phyloP scores from a whole-genome alignment of 2,888 invertebrate genomes.

The Isoperla grammatica region DNA sequence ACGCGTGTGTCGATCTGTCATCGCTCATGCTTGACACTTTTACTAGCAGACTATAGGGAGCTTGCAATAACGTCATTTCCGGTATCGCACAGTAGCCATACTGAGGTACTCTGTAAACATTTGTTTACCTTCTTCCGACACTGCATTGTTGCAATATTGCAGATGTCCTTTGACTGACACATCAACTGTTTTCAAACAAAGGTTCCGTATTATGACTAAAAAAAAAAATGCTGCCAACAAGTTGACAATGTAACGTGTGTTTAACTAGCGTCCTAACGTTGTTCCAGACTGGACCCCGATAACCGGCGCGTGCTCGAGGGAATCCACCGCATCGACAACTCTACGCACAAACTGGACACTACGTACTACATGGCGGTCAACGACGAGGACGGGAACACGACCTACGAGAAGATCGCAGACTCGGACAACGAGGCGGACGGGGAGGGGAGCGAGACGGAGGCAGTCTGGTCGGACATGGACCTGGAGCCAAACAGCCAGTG shows the following conservation, averaged over 20 bases:
- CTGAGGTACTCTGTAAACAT: no score
- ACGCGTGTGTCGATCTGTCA: no score
- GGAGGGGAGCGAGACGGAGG: constrained; percentile 52
- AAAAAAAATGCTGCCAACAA: neutral
- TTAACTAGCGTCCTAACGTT: neutral
- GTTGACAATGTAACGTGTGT: no score
- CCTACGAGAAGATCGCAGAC: constrained; percentile 45
- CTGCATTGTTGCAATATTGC: no score
- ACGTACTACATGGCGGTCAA: constrained; percentile 50
- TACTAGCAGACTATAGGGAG: no score
- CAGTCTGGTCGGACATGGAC: constrained; percentile 57
- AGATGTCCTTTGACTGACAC: no score
- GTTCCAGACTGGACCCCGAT: constrained; percentile 54
- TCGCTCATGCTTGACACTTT: no score
- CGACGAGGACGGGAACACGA: constrained; percentile 45
- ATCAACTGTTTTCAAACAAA: no score
- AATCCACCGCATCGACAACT: constrained; percentile 54
- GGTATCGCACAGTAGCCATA: no score
- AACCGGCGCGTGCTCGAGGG: constrained; percentile 60
- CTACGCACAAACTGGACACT: constrained; percentile 47
- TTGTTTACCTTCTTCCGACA: no score
- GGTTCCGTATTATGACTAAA: no score
- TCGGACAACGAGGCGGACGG: constrained; percentile 38
- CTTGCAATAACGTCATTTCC: no score
- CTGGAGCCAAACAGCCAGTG: constrained; percentile 45